Percentiles rank a stretch among this genome's conserved stretches.
phyloP scores from a whole-genome alignment of 1,140 invertebrate species.

The Plutomurus gul region DNA sequence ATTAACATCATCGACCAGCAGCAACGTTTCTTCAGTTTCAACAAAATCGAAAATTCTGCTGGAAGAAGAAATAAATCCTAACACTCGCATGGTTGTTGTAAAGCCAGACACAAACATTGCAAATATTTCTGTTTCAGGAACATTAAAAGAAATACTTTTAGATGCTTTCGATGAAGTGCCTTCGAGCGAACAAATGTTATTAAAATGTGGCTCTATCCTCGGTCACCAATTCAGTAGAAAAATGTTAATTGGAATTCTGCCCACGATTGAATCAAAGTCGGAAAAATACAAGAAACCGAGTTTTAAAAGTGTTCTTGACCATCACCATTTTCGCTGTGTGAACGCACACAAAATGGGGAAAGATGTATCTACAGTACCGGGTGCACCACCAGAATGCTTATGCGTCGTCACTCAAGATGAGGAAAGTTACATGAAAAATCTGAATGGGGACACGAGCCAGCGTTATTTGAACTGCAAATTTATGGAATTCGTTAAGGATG shows the following conservation, averaged over 20 bases:
- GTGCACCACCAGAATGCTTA: too few species aligned
- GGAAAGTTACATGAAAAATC: not conserved
- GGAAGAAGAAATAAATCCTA: constrained; percentile 9
- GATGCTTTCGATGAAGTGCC: constrained; percentile 63
- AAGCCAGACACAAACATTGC: constrained; percentile 40
- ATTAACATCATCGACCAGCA: not conserved
- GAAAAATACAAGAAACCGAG: constrained; percentile 36
- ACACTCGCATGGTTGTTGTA: constrained; percentile 36
- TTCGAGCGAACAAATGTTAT: constrained; percentile 64
- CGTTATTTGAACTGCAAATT: constrained; percentile 37
- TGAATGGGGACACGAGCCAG: not conserved
- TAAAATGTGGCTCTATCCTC: constrained; percentile 66
- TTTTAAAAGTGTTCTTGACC: constrained; percentile 44
- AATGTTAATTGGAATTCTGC: not conserved
- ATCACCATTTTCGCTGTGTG: constrained; percentile 39
- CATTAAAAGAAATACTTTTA: constrained; percentile 59
- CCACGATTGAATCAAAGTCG: constrained; percentile 9
- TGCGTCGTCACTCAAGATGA: not conserved
- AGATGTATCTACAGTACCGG: not conserved
- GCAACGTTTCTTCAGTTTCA: not conserved
- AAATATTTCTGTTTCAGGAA: constrained; percentile 32
- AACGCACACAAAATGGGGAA: not conserved
- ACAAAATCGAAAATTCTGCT: not conserved
- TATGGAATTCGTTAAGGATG: constrained; percentile 49
- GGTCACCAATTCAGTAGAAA: constrained; percentile 61